Percentiles rank a stretch among this genome's conserved stretches.
phyloP scores from a whole-genome alignment of 2,888 invertebrate genomes.

The Amblyjoppa proteus region DNA sequence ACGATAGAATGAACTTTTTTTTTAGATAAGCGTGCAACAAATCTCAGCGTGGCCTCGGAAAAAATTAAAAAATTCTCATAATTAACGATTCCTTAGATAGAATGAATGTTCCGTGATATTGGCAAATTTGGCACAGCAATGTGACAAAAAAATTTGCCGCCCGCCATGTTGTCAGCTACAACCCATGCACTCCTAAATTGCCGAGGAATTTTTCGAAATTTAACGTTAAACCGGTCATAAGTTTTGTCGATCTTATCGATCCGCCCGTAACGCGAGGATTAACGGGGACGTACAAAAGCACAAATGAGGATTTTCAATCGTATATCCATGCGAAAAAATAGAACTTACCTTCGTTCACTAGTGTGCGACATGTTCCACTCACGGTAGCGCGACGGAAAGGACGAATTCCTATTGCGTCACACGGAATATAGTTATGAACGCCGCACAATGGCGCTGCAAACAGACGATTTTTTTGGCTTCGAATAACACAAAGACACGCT shows the following conservation, averaged over 20 bases:
- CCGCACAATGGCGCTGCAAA: slow-evolving; percentile 79
- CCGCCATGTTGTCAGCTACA: slow-evolving; percentile 87
- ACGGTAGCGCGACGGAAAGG: slow-evolving; percentile 92
- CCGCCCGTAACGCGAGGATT: slow-evolving; percentile 1
- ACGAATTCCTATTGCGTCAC: slow-evolving; percentile 84
- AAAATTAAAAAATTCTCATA: slow-evolving; percentile 1
- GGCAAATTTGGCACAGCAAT: slow-evolving; percentile 69
- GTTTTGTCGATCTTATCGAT: slow-evolving; percentile 36
- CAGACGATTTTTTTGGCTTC: slow-evolving; percentile 29
- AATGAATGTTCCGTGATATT: not conserved
- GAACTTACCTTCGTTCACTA: slow-evolving; percentile 92
- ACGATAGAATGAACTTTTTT: not conserved
- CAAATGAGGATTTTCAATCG: slow-evolving; percentile 39
- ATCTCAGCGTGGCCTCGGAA: slow-evolving; percentile 15
- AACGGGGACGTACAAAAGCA: slow-evolving; percentile 18
- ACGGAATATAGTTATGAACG: slow-evolving; percentile 75
- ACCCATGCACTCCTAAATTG: slow-evolving; percentile 76
- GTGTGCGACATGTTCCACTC: slow-evolving; percentile 94
- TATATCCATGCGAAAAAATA: slow-evolving; percentile 80
- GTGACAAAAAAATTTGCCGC: slow-evolving; percentile 79
- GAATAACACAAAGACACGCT: not conserved
- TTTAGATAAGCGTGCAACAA: not conserved
- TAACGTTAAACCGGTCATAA: slow-evolving; percentile 3
- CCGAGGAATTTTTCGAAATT: slow-evolving; percentile 51
- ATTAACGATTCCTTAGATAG: not conserved